Evolutionary conservation across 2,888 invertebrate genomes (phyloP).

Genomic region (Biston betularia): DNA sequence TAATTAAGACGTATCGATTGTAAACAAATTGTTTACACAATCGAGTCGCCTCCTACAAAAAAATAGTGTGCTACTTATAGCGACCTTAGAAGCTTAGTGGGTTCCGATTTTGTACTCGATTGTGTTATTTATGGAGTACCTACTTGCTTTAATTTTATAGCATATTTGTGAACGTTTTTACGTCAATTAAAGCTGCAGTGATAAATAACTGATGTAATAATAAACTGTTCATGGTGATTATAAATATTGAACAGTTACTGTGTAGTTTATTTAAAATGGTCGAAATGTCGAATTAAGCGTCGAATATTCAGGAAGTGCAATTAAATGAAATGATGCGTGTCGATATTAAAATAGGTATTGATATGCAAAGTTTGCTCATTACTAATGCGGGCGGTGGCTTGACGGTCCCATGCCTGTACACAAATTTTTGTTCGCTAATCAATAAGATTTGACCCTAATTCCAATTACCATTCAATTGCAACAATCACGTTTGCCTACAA

Average conservation of each 20-base stretch:
- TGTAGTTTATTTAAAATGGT: slow-evolving; percentile 46
- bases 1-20: slow-evolving; percentile 60
- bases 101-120: slow-evolving; percentile 51
- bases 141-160: slow-evolving; percentile 70
- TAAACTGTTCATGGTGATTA: slow-evolving; percentile 67
- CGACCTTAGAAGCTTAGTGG: slow-evolving; percentile 36
- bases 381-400: slow-evolving; percentile 69
- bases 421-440: slow-evolving; percentile 79
- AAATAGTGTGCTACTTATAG: slow-evolving; percentile 58
- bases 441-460: slow-evolving; percentile 77
- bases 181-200: slow-evolving; percentile 74
- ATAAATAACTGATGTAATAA: slow-evolving; percentile 73
- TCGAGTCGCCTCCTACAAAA: slow-evolving; percentile 52
- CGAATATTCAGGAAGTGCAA: slow-evolving; percentile 77
- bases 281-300: slow-evolving; percentile 58
- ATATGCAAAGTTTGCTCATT: slow-evolving; percentile 80
- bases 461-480: slow-evolving; percentile 71
- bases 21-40: slow-evolving; percentile 58
- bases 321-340: slow-evolving; percentile 84
- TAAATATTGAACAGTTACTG: slow-evolving; percentile 67
- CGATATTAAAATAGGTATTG: slow-evolving; percentile 83
- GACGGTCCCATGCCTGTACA: slow-evolving; percentile 75
- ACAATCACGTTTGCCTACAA: slow-evolving; percentile 70
- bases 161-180: slow-evolving; percentile 71
- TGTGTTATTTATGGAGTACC: slow-evolving; percentile 63